A percentile compares a stretch with the other conserved stretches of the same genome.
phyloP scores from a whole-genome alignment of 2,888 invertebrate genomes.

The Craniophora ligustri region DNA sequence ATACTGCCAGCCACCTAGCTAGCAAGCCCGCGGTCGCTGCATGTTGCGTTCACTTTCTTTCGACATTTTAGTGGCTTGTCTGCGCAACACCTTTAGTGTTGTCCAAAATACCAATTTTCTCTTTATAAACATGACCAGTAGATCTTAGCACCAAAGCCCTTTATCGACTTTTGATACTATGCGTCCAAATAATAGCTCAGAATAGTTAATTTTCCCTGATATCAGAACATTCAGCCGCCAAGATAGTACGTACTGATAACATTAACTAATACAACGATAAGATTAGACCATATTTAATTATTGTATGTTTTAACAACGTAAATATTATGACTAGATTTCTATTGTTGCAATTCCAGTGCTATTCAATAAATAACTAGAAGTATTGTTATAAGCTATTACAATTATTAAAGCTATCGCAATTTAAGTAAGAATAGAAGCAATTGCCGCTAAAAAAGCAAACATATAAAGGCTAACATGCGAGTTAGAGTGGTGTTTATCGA shows the following conservation, averaged over 20 bases:
- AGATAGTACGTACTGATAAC: constrained; percentile 19
- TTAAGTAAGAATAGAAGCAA: not conserved
- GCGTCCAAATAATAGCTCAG: not conserved
- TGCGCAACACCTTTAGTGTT: constrained; percentile 70
- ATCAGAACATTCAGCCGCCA: constrained; percentile 3
- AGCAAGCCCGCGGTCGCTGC: constrained; percentile 45
- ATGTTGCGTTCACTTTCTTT: constrained; percentile 85
- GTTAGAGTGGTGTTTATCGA: not conserved
- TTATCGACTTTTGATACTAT: not conserved
- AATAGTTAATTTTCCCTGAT: constrained; percentile 1
- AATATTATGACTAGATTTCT: not conserved
- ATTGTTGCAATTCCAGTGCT: not conserved
- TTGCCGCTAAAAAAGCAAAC: too few relatives aligned
- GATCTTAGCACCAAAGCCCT: not conserved
- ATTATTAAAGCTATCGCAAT: too few relatives aligned
- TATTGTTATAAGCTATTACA: too few relatives aligned
- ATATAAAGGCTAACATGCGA: too few relatives aligned
- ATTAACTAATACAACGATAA: constrained; percentile 29
- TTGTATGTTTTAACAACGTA: constrained; percentile 2
- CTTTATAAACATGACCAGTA: not conserved
- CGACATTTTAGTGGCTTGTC: constrained; percentile 75
- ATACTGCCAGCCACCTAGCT: constrained; percentile 59
- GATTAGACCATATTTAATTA: constrained; percentile 38
- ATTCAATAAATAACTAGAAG: too few relatives aligned
- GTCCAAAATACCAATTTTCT: constrained; percentile 33